These are phyloP conservation scores for Carterocephalus palaemon DNA, from an alignment of 2,888 invertebrate species.

Conservation along the genomic window DNA sequence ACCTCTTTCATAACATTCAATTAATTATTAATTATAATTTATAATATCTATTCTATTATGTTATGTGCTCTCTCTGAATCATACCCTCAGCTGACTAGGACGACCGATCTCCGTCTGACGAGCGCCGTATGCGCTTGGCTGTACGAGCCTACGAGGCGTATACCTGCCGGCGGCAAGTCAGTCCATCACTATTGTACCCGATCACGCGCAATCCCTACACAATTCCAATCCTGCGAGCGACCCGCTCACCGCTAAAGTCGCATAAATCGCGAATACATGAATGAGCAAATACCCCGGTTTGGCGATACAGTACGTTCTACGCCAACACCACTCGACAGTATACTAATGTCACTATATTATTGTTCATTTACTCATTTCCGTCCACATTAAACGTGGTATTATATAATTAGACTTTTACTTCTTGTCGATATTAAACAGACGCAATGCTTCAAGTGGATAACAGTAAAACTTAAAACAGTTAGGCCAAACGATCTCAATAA, in stretches of 20 bases:
- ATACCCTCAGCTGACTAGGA: constrained; percentile 30
- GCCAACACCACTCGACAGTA: constrained; percentile 38
- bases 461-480: constrained; percentile 8
- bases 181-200: constrained; percentile 3
- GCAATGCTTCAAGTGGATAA: constrained; percentile 12
- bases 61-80: constrained; percentile 63
- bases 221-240: not conserved
- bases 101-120: too few species aligned
- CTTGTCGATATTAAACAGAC: constrained; percentile 13
- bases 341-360: constrained; percentile 44
- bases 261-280: constrained; percentile 11
- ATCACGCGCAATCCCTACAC: not conserved
- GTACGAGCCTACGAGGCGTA: constrained; percentile 5
- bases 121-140: too few species aligned
- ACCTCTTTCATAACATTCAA: constrained; percentile 72
- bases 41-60: constrained; percentile 61
- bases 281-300: constrained; percentile 27
- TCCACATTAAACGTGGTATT: constrained; percentile 22
- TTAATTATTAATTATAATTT: constrained; percentile 66
- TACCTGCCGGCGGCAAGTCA: not conserved
- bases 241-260: not conserved
- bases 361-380: constrained; percentile 33
- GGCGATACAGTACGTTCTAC: constrained; percentile 21
- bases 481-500: constrained; percentile 30
- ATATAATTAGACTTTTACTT: constrained; percentile 3